These are phyloP conservation scores for Phymorhynchus buccinoides DNA, from an alignment of 1,140 invertebrate genomes.

Conservation along the genomic window DNA sequence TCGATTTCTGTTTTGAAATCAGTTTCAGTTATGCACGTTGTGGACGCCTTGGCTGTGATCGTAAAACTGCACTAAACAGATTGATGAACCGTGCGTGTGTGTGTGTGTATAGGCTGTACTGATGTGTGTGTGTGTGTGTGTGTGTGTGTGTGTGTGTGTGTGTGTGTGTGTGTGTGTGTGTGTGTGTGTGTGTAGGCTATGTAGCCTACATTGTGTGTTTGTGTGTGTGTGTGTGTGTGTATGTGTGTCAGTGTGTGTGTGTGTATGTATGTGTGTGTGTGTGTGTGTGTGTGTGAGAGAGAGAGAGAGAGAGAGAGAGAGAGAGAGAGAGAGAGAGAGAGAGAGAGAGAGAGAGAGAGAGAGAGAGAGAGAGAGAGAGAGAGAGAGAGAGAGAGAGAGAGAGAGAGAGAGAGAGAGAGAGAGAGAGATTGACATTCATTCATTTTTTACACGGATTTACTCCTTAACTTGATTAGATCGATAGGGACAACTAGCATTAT, in stretches of 20 bases:
- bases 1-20: too few species aligned
- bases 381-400: too few species aligned
- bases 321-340: slow-evolving; percentile 10
- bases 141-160: background rate
- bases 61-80: too few species aligned
- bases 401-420: too few species aligned
- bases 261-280: background rate
- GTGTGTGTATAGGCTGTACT: too few species aligned
- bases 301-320: slow-evolving; percentile 5
- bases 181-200: background rate
- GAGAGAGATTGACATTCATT: too few species aligned
- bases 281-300: background rate
- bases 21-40: too few species aligned
- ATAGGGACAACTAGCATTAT: too few species aligned
- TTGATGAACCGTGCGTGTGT: too few species aligned
- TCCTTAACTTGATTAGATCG: too few species aligned
- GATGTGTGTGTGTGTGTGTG: background rate
- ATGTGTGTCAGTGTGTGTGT: background rate
- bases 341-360: slow-evolving; percentile 10
- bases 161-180: background rate
- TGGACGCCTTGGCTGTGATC: too few species aligned
- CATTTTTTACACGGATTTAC: too few species aligned
- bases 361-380: background rate
- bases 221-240: background rate
- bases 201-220: background rate